phyloP scores from a whole-genome alignment of 2,113 vertebrate species.

The Oncorhynchus mykiss region DNA sequence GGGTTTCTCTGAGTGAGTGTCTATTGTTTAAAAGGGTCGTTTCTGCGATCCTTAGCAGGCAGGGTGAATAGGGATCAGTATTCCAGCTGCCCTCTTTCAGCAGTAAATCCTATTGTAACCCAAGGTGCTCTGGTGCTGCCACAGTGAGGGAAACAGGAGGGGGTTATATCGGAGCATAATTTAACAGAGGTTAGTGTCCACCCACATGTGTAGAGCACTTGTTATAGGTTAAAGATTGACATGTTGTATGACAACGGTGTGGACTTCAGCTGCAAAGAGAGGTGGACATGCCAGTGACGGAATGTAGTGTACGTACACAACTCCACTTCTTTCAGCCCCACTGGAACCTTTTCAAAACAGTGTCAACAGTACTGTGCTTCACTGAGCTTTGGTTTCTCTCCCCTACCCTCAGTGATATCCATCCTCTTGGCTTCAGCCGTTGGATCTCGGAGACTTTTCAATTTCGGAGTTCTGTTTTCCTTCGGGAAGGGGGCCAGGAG shows the following conservation, averaged over 20 bases:
- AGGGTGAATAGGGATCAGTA: conserved; percentile 42
- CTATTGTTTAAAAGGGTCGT: conserved; percentile 59
- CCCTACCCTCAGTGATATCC: background rate
- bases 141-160: no score
- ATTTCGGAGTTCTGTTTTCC: background rate
- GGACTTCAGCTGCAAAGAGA: conserved; percentile 25
- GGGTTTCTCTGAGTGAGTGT: conserved; percentile 52
- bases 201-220: no score
- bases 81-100: conserved; percentile 44
- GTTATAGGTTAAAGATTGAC: no score
- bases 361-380: conserved; percentile 42
- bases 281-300: conserved; percentile 34
- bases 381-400: background rate
- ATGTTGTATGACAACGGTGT: no score
- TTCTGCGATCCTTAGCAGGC: conserved; percentile 31
- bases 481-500: background rate
- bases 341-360: conserved; percentile 55
- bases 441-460: background rate
- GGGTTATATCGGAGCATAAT: no score
- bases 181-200: no score
- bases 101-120: conserved; percentile 14
- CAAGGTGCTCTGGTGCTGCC: background rate
- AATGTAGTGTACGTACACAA: conserved; percentile 53
- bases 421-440: conserved; percentile 18
- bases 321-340: conserved; percentile 45